These are phyloP conservation scores for Rhopalosiphum nymphaeae DNA, from an alignment of 2,888 invertebrate species.

Conservation along the genomic window DNA sequence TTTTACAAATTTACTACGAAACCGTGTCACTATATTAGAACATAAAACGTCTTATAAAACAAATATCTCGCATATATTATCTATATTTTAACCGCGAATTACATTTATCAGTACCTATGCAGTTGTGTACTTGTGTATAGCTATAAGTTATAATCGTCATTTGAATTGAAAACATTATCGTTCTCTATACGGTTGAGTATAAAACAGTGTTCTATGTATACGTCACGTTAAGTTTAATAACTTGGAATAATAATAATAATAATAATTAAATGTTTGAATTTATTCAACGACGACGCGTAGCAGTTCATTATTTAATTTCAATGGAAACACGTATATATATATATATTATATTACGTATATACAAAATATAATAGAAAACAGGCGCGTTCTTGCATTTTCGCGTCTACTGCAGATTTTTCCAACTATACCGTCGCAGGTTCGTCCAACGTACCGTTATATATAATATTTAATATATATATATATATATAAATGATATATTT, in stretches of 20 bases:
- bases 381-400: background rate
- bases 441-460: background rate
- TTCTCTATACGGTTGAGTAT: background rate
- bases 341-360: background rate
- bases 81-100: background rate
- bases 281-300: background rate
- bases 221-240: background rate
- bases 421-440: background rate
- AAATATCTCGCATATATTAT: background rate
- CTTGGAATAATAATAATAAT: background rate
- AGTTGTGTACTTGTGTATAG: background rate
- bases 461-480: background rate
- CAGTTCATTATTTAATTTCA: constrained; percentile 9
- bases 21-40: background rate
- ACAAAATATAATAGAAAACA: background rate
- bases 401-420: constrained; percentile 2
- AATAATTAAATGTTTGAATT: constrained; percentile 12
- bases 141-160: background rate
- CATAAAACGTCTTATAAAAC: background rate
- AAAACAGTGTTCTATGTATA: background rate
- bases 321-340: background rate
- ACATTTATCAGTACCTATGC: background rate
- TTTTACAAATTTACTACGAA: background rate
- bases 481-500: background rate
- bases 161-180: background rate